These are phyloP conservation scores for Bellardia pandia DNA, from an alignment of 2,888 invertebrate genomes.

Conservation along the genomic window DNA sequence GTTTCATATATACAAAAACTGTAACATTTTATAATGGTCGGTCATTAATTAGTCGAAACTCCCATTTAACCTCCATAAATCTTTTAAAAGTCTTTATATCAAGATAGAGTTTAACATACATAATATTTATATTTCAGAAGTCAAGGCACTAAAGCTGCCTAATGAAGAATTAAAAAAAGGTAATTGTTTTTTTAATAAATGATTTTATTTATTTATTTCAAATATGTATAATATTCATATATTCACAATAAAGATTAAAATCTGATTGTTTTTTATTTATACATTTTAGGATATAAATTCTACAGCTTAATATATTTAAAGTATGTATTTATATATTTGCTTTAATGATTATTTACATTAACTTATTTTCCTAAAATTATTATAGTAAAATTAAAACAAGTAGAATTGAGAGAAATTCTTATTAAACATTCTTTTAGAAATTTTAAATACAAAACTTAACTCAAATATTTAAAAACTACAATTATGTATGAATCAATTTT, in stretches of 20 bases:
- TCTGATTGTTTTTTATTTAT: constrained; percentile 33
- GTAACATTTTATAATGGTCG: too few relatives aligned
- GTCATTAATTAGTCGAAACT: too few relatives aligned
- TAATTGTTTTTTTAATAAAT: constrained; percentile 42
- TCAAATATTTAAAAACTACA: constrained; percentile 10
- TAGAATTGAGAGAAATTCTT: background rate
- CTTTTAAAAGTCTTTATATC: too few relatives aligned
- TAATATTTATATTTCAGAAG: too few relatives aligned
- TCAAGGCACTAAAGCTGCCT: too few relatives aligned
- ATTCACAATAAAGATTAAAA: constrained; percentile 56
- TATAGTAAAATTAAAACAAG: constrained; percentile 16
- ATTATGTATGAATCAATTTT: constrained; percentile 13
- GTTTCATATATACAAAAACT: too few relatives aligned
- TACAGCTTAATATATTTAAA: constrained; percentile 36
- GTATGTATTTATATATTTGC: constrained; percentile 7
- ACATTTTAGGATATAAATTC: constrained; percentile 57
- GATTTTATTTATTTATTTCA: constrained; percentile 48
- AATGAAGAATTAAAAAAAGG: too few relatives aligned
- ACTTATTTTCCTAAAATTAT: constrained; percentile 4
- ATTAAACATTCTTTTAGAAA: background rate
- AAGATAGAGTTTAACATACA: too few relatives aligned
- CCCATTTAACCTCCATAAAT: too few relatives aligned
- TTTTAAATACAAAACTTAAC: background rate
- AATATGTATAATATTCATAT: constrained; percentile 18
- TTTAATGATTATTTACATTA: constrained; percentile 29